phyloP scores from a whole-genome alignment of 2,888 invertebrate genomes.

The Polydrusus tereticollis region DNA sequence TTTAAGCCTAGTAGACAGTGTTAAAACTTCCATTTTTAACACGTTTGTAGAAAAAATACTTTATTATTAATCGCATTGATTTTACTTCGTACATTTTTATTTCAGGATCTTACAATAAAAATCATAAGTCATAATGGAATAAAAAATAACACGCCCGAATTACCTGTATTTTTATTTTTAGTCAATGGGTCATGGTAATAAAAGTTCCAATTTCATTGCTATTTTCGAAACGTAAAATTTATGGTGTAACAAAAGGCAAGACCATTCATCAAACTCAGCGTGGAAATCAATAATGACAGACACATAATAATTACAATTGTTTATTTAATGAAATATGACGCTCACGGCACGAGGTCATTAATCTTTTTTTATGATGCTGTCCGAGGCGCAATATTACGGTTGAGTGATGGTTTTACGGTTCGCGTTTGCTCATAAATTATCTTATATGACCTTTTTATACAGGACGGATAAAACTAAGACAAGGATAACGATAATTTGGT shows the following conservation, averaged over 20 bases:
- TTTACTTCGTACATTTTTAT: no score
- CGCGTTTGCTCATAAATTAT: constrained; percentile 16
- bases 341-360: constrained; percentile 34
- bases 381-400: constrained; percentile 21
- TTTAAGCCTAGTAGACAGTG: no score
- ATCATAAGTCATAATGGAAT: no score
- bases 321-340: constrained; percentile 45
- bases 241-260: constrained; percentile 30
- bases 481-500: no score
- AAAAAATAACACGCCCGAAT: no score
- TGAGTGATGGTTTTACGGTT: constrained; percentile 13
- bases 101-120: no score
- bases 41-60: no score
- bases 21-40: no score
- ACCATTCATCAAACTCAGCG: constrained; percentile 22
- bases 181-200: constrained; percentile 23
- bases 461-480: background rate
- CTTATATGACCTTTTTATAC: constrained; percentile 13
- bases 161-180: no score
- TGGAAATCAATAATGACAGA: constrained; percentile 44
- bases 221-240: constrained; percentile 22
- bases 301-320: constrained; percentile 45
- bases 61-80: no score
- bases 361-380: constrained; percentile 41
- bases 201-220: constrained; percentile 23